phyloP scores from a whole-genome alignment of 2,113 vertebrate genomes.

The Recurvirostra avosetta region DNA sequence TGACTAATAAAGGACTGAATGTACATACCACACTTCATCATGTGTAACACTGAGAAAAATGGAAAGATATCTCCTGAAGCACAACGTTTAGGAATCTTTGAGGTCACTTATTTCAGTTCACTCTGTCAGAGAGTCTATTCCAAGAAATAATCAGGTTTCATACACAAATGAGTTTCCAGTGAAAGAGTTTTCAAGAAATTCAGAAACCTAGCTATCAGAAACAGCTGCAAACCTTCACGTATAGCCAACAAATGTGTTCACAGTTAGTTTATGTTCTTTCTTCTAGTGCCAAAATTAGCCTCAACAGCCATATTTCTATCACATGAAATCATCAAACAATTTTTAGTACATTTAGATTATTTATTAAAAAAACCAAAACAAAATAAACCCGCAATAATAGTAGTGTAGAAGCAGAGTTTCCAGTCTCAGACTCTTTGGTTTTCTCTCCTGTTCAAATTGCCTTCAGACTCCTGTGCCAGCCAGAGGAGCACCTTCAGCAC shows the following conservation, averaged over 20 bases:
- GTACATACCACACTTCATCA: neutral
- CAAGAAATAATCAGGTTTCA: neutral
- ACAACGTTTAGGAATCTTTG: neutral
- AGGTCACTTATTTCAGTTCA: neutral
- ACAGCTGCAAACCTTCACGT: neutral
- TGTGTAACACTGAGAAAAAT: fast-evolving
- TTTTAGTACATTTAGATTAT: too few relatives aligned
- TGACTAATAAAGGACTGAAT: too few relatives aligned
- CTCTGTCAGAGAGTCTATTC: neutral
- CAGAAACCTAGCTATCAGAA: neutral
- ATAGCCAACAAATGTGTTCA: neutral
- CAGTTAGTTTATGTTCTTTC: neutral
- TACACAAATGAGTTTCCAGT: neutral
- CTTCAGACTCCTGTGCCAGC: neutral
- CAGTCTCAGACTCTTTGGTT: neutral
- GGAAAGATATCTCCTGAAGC: neutral
- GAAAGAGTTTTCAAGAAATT: neutral
- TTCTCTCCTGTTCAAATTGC: neutral
- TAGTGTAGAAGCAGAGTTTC: neutral
- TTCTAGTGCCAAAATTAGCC: neutral
- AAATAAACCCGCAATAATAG: neutral
- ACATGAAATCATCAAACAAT: neutral
- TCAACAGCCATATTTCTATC: fast-evolving
- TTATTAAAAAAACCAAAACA: neutral
- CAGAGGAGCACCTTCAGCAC: neutral